phyloP scores from a whole-genome alignment of 2,797 vertebrate species.

The Rhabdomys pumilio region DNA sequence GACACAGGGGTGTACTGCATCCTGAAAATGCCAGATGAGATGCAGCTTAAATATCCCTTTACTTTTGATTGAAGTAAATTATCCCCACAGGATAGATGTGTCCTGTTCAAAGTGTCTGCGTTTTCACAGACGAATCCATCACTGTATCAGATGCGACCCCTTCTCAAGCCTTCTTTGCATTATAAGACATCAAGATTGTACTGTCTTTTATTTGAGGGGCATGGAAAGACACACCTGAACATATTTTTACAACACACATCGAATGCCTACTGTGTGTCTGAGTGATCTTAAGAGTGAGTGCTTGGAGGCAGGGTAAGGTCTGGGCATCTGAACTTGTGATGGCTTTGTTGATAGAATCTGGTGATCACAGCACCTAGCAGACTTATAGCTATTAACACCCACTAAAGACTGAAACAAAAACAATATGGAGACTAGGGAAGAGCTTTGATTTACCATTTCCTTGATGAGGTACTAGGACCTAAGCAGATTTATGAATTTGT shows the following conservation, averaged over 20 bases:
- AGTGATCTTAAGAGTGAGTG: neutral
- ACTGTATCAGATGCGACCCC: neutral
- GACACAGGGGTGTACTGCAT: neutral
- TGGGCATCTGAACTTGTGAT: neutral
- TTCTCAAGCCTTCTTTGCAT: neutral
- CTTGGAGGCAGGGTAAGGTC: neutral
- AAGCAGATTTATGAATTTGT: slow-evolving; percentile 3
- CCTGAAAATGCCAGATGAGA: neutral
- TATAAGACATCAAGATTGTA: neutral
- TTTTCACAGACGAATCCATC: slow-evolving; percentile 4
- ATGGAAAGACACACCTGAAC: too few species aligned
- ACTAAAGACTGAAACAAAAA: neutral
- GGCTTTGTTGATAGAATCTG: neutral
- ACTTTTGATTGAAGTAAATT: neutral
- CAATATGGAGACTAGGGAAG: neutral
- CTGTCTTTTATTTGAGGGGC: neutral
- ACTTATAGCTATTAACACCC: neutral
- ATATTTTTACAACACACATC: neutral
- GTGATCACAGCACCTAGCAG: neutral
- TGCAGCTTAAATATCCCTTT: neutral
- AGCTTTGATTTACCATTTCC: neutral
- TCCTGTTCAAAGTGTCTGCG: neutral
- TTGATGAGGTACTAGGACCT: neutral
- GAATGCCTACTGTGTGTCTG: neutral
- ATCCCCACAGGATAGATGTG: neutral